Base-by-base conservation (phyloP, 2,888 invertebrate genomes). In the Camponotus fellah region DNA sequence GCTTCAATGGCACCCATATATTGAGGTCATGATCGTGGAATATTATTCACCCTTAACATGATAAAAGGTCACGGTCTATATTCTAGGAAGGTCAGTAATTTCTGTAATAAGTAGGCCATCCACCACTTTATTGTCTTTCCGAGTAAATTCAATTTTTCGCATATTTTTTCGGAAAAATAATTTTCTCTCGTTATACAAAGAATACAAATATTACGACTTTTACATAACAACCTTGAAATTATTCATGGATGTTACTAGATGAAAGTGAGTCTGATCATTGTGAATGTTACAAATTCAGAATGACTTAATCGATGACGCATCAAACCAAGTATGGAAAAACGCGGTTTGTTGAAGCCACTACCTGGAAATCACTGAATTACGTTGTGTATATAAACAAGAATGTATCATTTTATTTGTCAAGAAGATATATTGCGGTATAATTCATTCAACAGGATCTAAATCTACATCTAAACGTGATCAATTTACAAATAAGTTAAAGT, bases 241-340 rank as follows among this genome's bases (percentile, higher is more conserved):
- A 71, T 84, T 87, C 87, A 66, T 85, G 82, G 81, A 26, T 83
- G 83, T 87, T 87, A 75, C 84, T 77, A 86, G 87, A 89, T 87
- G 88, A 86, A 88, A 90, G 87, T 87, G 71, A 88, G 89, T 86
- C 77, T 65, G 80, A 64, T 37, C 81, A 34, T 77, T 72, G 66
- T 81, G 88, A 89, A 91, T 90, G 88, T 89, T 89, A 90, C 82
- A 87, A 75, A 88, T 87, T 75, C 74, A 87, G 86, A 88, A 89
- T 92, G 89, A 89, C 86, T 85, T 88, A 85, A 86, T 17, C 83
- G 79, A 87, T 92, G 92, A 92, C 91, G 88, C 91, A 91, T 87
- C 86, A 69, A 64, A 43, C 86, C 82, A 85, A 86, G 86, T 88
- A 88, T 87, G 89, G 90, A 87, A 85, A 88, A 83, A 68, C 82